Evolutionary conservation across 2,888 invertebrate genomes (phyloP).

Genomic region (Archips xylosteana): DNA sequence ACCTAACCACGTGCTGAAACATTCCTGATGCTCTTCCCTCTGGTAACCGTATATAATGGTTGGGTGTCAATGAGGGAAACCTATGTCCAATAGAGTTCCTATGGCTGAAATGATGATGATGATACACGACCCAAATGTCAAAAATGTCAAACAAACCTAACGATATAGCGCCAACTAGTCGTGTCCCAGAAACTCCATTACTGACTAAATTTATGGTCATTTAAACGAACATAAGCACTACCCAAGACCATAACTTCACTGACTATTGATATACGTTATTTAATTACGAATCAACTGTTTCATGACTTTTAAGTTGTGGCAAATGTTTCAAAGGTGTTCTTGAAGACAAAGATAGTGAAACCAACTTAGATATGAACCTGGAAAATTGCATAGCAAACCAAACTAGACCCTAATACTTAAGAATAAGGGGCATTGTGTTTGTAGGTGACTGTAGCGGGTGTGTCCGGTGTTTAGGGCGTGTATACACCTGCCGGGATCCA

Average conservation of each 20-base stretch:
- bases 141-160: too few relatives aligned
- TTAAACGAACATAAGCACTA: background rate
- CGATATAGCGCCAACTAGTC: too few relatives aligned
- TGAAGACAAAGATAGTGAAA: slow-evolving; percentile 55
- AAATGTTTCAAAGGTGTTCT: slow-evolving; percentile 65
- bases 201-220: too few relatives aligned
- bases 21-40: too few relatives aligned
- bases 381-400: slow-evolving; percentile 25
- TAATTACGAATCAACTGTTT: slow-evolving; percentile 61
- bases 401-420: background rate
- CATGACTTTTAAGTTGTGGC: slow-evolving; percentile 59
- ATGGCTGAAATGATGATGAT: too few relatives aligned
- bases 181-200: too few relatives aligned
- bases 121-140: too few relatives aligned
- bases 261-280: slow-evolving; percentile 48
- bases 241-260: slow-evolving; percentile 7
- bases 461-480: slow-evolving; percentile 57
- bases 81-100: too few relatives aligned
- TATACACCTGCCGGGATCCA: slow-evolving; percentile 69
- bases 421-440: slow-evolving; percentile 8
- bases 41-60: too few relatives aligned
- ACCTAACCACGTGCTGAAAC: too few relatives aligned
- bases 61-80: too few relatives aligned
- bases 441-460: slow-evolving; percentile 35
- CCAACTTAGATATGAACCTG: slow-evolving; percentile 46